These are phyloP conservation scores for Jaculus jaculus DNA, from an alignment of 2,113 vertebrate genomes.

Conservation along the genomic window DNA sequence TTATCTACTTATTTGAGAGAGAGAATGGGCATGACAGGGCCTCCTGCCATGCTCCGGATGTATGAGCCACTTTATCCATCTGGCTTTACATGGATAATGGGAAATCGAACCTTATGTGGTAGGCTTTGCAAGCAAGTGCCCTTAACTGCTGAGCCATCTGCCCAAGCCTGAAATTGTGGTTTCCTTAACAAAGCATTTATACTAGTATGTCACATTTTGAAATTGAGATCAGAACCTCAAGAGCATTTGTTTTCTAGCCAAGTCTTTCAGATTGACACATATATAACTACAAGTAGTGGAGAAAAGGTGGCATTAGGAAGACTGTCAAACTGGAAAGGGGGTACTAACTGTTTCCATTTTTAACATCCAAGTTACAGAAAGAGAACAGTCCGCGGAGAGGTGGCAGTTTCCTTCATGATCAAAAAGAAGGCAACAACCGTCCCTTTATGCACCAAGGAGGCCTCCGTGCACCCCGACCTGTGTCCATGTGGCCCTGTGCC, in stretches of 20 bases:
- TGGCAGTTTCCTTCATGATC: slow-evolving; percentile 81
- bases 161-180: neutral
- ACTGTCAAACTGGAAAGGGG: neutral
- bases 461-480: slow-evolving; percentile 68
- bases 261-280: neutral
- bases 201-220: neutral
- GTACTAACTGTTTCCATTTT: slow-evolving; percentile 59
- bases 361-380: slow-evolving; percentile 88
- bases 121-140: too few relatives aligned
- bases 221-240: slow-evolving; percentile 35
- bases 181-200: neutral
- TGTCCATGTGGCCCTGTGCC: slow-evolving; percentile 85
- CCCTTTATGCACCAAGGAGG: slow-evolving; percentile 85
- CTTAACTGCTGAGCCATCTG: too few relatives aligned
- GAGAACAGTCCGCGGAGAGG: slow-evolving; percentile 84
- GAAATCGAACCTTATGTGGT: too few relatives aligned
- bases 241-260: neutral
- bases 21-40: too few relatives aligned
- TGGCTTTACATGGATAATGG: too few relatives aligned
- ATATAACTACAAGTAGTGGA: neutral
- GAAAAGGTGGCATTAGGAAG: neutral
- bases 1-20: neutral
- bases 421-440: slow-evolving; percentile 81
- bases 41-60: too few relatives aligned
- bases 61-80: too few relatives aligned